Base-by-base conservation (phyloP, 2,113 vertebrate genomes). In the Mesembrinibis cayennensis region DNA sequence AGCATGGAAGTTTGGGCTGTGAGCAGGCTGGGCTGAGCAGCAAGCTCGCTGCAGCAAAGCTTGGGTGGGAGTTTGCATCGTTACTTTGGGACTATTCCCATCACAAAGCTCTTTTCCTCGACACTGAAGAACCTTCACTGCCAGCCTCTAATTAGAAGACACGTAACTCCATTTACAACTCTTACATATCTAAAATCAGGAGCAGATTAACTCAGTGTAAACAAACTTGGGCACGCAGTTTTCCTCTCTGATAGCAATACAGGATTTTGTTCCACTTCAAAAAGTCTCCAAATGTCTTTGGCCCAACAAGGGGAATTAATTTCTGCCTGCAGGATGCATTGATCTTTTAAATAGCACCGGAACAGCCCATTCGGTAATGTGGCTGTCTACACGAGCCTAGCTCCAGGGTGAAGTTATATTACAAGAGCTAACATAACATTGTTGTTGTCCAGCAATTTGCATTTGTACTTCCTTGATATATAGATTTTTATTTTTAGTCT, bases 121-220 rank as follows among this genome's bases (percentile, higher is more conserved):
- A 13, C 16, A 0, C 26, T 16, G 95, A 82, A 70, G 45, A 78
- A 56, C 59, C 65, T 17, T 40, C 36, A 38, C 63, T 90, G 83
- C 87, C 73, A 67, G 3, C 50, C 59, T 91, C 36, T 89, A 65
- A 97, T 95, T 85, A 94, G 89, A 38, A 59, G 16, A n/a, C 45
- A 66, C 27, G 4, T 45, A 91, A 25, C 34, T 85, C 61, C 79
- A 38, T 65, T 36, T 40, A 58, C 66, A 94, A 25, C 67, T 61
- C 42, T 67, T n/a, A 44, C 0, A 0, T 59, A 27, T 13, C 7
- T 30, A 66, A 85, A 95, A 93, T 47, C 67, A 18, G 86, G 85
- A 55, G 42, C 4, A 32, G 79, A 79, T 90, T 82, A 96, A 61
- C 62, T 93, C 65, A 11, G 19, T 36, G 84, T 83, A 86, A 97